Base-by-base conservation (phyloP, 2,888 invertebrate genomes). In the Drosophila incognita region DNA sequence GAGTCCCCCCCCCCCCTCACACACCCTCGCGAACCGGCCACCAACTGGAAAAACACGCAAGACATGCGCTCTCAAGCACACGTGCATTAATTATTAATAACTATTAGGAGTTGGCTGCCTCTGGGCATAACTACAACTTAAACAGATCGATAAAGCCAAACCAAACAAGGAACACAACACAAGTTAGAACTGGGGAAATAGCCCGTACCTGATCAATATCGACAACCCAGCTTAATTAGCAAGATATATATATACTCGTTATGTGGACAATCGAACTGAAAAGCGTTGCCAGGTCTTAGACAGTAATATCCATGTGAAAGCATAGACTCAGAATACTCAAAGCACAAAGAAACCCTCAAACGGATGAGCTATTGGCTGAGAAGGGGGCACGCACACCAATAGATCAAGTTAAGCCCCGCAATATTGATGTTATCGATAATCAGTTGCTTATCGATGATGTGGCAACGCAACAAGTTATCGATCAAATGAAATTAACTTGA, bases 61-160 rank as follows among this genome's bases (percentile, higher is more conserved):
- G 27, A 36, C 54, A 54, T 36, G 24, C 36, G 54, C 36, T 36
- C 36, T 7, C 24, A 10, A 24, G 36, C 15, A 24, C 24, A 18
- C 6, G 24, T 24, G 24, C 35, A 27, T 54, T 38, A 38, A 54
- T 54, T 54, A 36, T 54, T 54, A 54, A 54, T n/a, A 27, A 27
- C 13, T 2, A 18, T 54, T 36, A 1, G 24, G 24, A 36, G 24
- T 54, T 36, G 53, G 35, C 36, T 27, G 2, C 1, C 4, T 3
- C 11, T 11, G 4, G 10, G 31, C 31, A 5, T 2, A 24, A 24
- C 46, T 24, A 46, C 46, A 46, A 46, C 33, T 10, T 21, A 15
- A 8, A 29, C 46, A 51, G n/a, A 51, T 29, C 27, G 29, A 27
- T 29, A 51, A 33, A 33, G 5, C 21, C 24, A 27, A 36, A 18